phyloP scores from a whole-genome alignment of 2,888 invertebrate species.

The Heliconius erato region DNA sequence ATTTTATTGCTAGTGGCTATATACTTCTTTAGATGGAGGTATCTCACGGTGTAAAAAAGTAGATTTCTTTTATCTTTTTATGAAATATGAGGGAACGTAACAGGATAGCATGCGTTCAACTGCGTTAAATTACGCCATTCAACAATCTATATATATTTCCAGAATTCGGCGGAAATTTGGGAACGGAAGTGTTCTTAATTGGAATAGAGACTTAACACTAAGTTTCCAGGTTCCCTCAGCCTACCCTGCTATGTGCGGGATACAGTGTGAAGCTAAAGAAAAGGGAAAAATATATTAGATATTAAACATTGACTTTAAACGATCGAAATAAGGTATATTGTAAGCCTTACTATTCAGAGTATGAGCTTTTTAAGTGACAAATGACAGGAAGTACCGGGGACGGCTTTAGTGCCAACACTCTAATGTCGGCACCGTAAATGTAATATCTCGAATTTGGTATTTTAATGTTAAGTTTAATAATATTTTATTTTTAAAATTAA shows the following conservation, averaged over 20 bases:
- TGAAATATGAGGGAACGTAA: too few species aligned
- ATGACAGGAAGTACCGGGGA: slow-evolving; percentile 62
- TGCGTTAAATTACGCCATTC: neutral
- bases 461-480: too few species aligned
- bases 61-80: too few species aligned
- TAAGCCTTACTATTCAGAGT: slow-evolving; percentile 27
- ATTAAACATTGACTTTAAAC: slow-evolving; percentile 6
- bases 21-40: neutral
- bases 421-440: slow-evolving; percentile 13
- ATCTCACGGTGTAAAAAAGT: too few species aligned
- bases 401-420: slow-evolving; percentile 53
- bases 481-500: too few species aligned
- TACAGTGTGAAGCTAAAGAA: too few species aligned
- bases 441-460: too few species aligned
- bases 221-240: neutral
- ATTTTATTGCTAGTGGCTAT: neutral
- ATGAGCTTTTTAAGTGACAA: slow-evolving; percentile 61
- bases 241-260: too few species aligned
- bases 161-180: neutral
- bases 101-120: too few species aligned
- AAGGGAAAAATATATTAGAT: neutral
- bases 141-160: neutral
- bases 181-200: too few species aligned
- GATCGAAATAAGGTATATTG: slow-evolving; percentile 8
- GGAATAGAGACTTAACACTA: too few species aligned